phyloP scores from a whole-genome alignment of 1,140 invertebrate species.

The Trissolcus basalis region DNA sequence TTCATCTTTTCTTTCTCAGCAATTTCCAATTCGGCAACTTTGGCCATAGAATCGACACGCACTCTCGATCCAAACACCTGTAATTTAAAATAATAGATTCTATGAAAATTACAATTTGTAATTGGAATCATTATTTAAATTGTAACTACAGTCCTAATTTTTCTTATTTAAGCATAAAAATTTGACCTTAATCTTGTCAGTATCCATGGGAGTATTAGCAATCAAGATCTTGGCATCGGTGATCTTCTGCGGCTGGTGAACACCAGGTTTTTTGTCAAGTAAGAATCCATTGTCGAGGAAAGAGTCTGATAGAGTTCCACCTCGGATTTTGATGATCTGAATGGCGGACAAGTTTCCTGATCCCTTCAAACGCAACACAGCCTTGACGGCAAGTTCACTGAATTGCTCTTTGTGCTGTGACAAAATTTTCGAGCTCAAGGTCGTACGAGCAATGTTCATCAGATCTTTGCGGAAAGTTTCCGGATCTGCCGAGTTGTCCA shows the following conservation, averaged over 20 bases:
- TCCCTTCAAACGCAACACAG: slow-evolving; percentile 95
- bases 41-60: slow-evolving; percentile 97
- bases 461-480: slow-evolving; percentile 91
- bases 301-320: slow-evolving; percentile 94
- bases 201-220: slow-evolving; percentile 99
- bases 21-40: slow-evolving; percentile 97
- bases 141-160: too few relatives aligned
- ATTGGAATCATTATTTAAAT: slow-evolving; percentile 51
- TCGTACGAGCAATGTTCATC: slow-evolving; percentile 97
- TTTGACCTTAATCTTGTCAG: slow-evolving; percentile 96
- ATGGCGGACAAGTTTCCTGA: slow-evolving; percentile 97
- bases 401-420: slow-evolving; percentile 99
- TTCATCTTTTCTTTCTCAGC: slow-evolving; percentile 99
- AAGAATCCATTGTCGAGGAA: slow-evolving; percentile 99
- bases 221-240: slow-evolving; percentile 93
- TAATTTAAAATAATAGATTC: slow-evolving; percentile 5
- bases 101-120: slow-evolving; percentile 16
- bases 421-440: slow-evolving; percentile 98
- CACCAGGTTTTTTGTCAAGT: slow-evolving; percentile 96
- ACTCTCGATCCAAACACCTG: slow-evolving; percentile 97
- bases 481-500: slow-evolving; percentile 88
- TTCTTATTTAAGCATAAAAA: not conserved
- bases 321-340: slow-evolving; percentile 98
- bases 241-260: slow-evolving; percentile 89
- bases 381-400: slow-evolving; percentile 95